Evolutionary conservation across 2,888 invertebrate species (phyloP).

Genomic region (Zygaena filipendulae): DNA sequence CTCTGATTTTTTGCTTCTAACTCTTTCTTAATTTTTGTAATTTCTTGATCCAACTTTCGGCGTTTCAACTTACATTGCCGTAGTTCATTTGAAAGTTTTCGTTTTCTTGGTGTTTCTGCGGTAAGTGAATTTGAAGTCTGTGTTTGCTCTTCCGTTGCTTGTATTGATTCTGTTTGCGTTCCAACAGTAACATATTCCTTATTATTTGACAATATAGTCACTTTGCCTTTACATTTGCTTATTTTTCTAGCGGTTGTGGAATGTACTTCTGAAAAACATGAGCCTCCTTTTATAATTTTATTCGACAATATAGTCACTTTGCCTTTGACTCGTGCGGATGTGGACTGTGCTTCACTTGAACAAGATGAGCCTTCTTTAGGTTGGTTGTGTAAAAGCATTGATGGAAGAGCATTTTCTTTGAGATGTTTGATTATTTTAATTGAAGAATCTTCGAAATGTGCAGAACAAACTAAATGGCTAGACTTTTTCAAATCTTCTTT

Average conservation of each 20-base stretch:
- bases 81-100: slow-evolving; percentile 8
- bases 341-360: slow-evolving; percentile 1
- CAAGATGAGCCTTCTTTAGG: slow-evolving; percentile 2
- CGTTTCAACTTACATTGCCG: slow-evolving; percentile 5
- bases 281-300: too few relatives aligned
- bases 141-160: slow-evolving; percentile 5
- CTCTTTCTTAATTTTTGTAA: slow-evolving; percentile 6
- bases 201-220: slow-evolving; percentile 1
- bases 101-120: slow-evolving; percentile 6
- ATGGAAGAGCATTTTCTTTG: slow-evolving; percentile 10
- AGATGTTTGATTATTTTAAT: slow-evolving; percentile 9
- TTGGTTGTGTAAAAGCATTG: slow-evolving; percentile 2
- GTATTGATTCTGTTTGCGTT: slow-evolving; percentile 6
- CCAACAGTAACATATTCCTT: slow-evolving; percentile 1
- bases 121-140: slow-evolving; percentile 5
- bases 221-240: not conserved
- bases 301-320: slow-evolving; percentile 1
- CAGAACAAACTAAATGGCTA: slow-evolving; percentile 11
- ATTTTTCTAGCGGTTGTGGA: not conserved
- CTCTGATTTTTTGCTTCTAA: slow-evolving; percentile 6
- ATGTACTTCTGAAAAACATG: too few relatives aligned
- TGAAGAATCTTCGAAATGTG: slow-evolving; percentile 12
- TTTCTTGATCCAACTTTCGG: slow-evolving; percentile 3
- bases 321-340: too few relatives aligned
- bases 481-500: slow-evolving; percentile 5